phyloP scores from a whole-genome alignment of 2,888 invertebrate genomes.

The Sinopyrophorus schimmeli region DNA sequence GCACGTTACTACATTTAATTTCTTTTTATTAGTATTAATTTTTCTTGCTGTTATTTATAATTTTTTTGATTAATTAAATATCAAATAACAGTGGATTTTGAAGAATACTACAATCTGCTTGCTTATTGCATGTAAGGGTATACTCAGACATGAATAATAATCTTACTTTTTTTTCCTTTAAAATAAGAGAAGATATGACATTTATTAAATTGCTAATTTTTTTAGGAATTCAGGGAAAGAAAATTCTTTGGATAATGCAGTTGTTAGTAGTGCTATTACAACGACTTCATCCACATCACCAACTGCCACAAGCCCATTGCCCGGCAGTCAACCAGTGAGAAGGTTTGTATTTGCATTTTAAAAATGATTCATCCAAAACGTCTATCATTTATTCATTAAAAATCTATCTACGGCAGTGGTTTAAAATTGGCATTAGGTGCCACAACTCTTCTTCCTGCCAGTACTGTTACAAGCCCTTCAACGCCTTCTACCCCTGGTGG shows the following conservation, averaged over 20 bases:
- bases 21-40: slow-evolving; percentile 10
- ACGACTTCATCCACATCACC: slow-evolving; percentile 46
- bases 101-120: too few relatives aligned
- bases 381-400: slow-evolving; percentile 11
- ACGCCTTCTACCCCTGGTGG: slow-evolving; percentile 51
- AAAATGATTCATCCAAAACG: slow-evolving; percentile 42
- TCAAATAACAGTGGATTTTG: not conserved
- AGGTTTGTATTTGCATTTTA: slow-evolving; percentile 53
- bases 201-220: slow-evolving; percentile 2
- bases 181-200: too few relatives aligned
- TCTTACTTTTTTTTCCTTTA: too few relatives aligned
- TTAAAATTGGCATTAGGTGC: slow-evolving; percentile 51
- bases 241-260: slow-evolving; percentile 28
- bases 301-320: slow-evolving; percentile 49
- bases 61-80: slow-evolving; percentile 2
- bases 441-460: slow-evolving; percentile 45
- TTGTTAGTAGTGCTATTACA: slow-evolving; percentile 35
- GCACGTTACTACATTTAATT: slow-evolving; percentile 42
- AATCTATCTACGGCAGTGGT: slow-evolving; percentile 40
- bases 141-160: too few relatives aligned
- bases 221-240: slow-evolving; percentile 48
- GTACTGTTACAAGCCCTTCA: slow-evolving; percentile 46
- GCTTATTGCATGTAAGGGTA: too few relatives aligned
- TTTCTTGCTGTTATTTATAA: slow-evolving; percentile 1
- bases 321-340: slow-evolving; percentile 57